Percentiles rank a stretch among this genome's conserved stretches.
Conservation (phyloP, 2,113 vertebrate species). For the Cryptomyrus ogoouensis region DNA sequence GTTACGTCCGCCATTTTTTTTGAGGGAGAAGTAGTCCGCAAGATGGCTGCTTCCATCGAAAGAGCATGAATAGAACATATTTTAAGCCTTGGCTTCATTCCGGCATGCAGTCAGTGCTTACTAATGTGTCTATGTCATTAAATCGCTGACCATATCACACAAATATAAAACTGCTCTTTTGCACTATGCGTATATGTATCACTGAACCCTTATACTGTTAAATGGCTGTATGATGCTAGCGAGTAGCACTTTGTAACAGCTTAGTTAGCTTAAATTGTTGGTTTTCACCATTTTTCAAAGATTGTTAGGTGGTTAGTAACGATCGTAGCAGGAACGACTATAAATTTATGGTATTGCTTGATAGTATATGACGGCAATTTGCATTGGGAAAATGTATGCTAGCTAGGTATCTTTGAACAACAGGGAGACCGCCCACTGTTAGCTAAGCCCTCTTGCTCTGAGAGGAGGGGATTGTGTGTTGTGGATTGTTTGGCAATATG, state of each 20-base stretch:
- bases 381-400: not conserved
- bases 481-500: constrained; percentile 54
- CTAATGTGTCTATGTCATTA: not conserved
- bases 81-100: not conserved
- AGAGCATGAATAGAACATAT: constrained; percentile 22
- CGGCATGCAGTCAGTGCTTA: not conserved
- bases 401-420: not conserved
- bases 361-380: not conserved
- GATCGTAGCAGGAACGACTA: not conserved
- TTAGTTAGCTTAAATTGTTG: not conserved
- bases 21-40: constrained; percentile 35
- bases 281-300: not conserved
- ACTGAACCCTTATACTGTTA: not conserved
- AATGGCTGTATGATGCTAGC: not conserved
- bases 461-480: constrained; percentile 32
- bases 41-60: constrained; percentile 31
- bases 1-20: constrained; percentile 50
- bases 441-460: constrained; percentile 12
- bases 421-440: not conserved
- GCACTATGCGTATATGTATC: not conserved
- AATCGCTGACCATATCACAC: not conserved
- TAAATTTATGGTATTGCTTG: not conserved
- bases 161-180: not conserved
- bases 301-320: not conserved
- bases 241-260: not conserved